Base-by-base conservation (phyloP, 2,797 vertebrate species). In the Phrynocephalus forsythii region DNA sequence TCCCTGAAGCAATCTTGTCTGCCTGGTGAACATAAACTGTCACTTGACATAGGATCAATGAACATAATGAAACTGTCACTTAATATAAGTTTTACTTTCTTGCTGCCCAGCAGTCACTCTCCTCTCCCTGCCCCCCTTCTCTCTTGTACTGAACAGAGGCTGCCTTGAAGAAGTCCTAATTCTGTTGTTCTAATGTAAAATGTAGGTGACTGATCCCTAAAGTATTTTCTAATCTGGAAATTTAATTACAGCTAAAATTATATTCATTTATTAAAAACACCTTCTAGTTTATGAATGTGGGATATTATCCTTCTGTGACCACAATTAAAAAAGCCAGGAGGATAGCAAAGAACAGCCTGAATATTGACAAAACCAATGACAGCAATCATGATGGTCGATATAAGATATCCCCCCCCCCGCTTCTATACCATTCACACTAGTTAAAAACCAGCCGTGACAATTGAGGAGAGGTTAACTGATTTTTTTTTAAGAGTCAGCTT, bases 61-160 rank as follows among this genome's bases (percentile, higher is more conserved):
- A 86, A 84, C 68, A 89, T 86, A 89, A 82, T 86, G 77, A 82
- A 82, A 86, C 73, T 86, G 73, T 89, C 79, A 89, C 84, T 76
- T 89, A 86, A 82, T 72, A 24, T 79, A 86, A 72, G 80, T 77
- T 83, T 86, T 83, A 80, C 68, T 83, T 28, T n/a, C 68, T 63
- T 79, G 66, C 73, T 83, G 20, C 78, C n/a, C 63, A 77, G 67
- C 26, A 75, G 83, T 69, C 60, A 28, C 73, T n/a, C 79, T 71
- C 72, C 71, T 28, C 38, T 44, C 38, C 28, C 72, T 80, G 13
- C 48, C 63, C 38, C 8, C 28, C 15, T 5, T 24, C 73, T 6
- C 44, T 33, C 87, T 76, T 77, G 48, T 56, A n/a, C 22, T 82
- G 66, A 79, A 38, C 76, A 79, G 44, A 84, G 9, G 68, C 82